Conservation (phyloP, 2,797 vertebrate species). For the Gallinago nigripennis region DNA sequence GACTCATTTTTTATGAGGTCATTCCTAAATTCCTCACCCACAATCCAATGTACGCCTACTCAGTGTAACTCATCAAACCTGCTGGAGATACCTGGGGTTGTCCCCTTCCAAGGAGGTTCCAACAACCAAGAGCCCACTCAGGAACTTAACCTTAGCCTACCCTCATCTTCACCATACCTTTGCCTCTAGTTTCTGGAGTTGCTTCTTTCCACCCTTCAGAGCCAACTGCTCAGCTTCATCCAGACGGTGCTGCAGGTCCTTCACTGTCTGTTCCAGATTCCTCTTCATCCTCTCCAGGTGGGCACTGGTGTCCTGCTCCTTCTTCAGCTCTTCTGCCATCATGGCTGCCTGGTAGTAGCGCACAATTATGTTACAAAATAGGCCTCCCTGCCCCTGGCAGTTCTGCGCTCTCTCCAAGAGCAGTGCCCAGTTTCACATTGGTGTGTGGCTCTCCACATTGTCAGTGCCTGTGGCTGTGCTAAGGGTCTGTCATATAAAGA, state of each 20-base stretch:
- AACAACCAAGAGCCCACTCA: not conserved
- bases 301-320: constrained; percentile 87
- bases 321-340: constrained; percentile 88
- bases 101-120: not conserved
- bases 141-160: not conserved
- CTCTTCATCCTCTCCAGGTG: constrained; percentile 90
- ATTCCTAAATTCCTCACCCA: not conserved
- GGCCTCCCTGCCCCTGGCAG: not conserved
- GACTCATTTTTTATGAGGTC: not conserved
- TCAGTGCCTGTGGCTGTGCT: not conserved
- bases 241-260: constrained; percentile 41
- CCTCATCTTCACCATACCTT: constrained; percentile 67
- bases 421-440: fast-evolving
- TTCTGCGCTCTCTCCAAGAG: not conserved
- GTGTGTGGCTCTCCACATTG: not conserved
- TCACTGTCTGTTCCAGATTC: constrained; percentile 83
- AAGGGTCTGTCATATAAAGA: not conserved
- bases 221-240: constrained; percentile 70
- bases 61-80: not conserved
- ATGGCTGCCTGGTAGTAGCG: constrained; percentile 74
- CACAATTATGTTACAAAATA: not conserved
- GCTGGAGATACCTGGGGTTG: not conserved
- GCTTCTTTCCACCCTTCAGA: constrained; percentile 86
- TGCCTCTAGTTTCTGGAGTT: constrained; percentile 84
- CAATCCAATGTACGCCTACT: not conserved